phyloP scores from a whole-genome alignment of 37 sponge, comb jelly and placozoan species.

The Theonella swinhoei region DNA sequence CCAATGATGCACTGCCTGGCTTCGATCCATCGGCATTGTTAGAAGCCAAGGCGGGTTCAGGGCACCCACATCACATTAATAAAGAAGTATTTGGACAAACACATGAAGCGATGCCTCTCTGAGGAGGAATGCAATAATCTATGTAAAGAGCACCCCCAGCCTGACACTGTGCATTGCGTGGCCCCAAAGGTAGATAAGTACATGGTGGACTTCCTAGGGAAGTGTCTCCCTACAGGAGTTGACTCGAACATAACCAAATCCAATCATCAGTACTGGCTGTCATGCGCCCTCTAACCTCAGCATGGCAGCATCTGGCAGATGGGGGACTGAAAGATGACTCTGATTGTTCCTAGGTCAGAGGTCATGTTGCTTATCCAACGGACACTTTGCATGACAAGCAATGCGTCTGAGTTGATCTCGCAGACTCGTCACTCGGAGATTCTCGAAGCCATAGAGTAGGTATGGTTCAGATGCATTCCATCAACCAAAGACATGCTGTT shows the following conservation, averaged over 20 bases:
- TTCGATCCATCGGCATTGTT: constrained; percentile 17
- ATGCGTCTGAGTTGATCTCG: neutral
- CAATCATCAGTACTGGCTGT: constrained; percentile 12
- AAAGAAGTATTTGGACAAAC: constrained; percentile 21
- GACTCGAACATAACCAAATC: constrained; percentile 19
- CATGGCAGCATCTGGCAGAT: constrained; percentile 30
- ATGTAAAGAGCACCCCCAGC: too few relatives aligned
- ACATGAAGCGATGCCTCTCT: constrained; percentile 38
- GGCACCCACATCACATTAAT: neutral
- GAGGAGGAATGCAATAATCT: too few relatives aligned
- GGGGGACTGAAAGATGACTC: too few relatives aligned
- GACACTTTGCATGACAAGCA: neutral
- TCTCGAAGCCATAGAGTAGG: neutral
- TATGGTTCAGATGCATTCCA: neutral
- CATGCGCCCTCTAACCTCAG: constrained; percentile 21
- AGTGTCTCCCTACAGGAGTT: neutral
- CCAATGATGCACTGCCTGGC: too few relatives aligned
- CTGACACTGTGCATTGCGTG: neutral
- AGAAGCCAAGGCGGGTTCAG: neutral
- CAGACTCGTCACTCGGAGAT: neutral
- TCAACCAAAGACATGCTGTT: neutral
- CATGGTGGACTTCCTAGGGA: constrained; percentile 18
- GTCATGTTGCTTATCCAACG: too few relatives aligned
- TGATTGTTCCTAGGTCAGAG: too few relatives aligned
- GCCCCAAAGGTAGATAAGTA: constrained; percentile 30